These are phyloP conservation scores for Leptatherina wallacei DNA, from an alignment of 2,797 vertebrate genomes.

Conservation along the genomic window DNA sequence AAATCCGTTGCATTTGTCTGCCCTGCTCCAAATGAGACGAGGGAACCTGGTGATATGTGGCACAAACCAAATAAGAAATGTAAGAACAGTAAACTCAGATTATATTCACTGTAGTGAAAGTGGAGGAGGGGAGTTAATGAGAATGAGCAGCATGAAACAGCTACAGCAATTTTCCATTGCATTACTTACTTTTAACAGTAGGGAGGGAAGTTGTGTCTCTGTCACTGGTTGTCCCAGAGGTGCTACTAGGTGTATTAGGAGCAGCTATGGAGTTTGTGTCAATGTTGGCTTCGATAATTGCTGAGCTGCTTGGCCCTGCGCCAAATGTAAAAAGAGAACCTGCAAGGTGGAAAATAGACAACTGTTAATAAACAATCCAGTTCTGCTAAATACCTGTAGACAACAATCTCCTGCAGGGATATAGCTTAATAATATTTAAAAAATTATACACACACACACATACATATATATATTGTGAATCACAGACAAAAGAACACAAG, in stretches of 20 bases:
- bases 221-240: slow-evolving; percentile 2
- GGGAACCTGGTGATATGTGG: slow-evolving; percentile 62
- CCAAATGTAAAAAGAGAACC: slow-evolving; percentile 81
- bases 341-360: slow-evolving; percentile 40
- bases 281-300: slow-evolving; percentile 53
- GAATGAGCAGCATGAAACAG: neutral
- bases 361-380: neutral
- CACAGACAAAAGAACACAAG: slow-evolving; percentile 53
- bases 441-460: too few species aligned
- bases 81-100: neutral
- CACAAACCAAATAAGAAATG: neutral
- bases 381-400: neutral
- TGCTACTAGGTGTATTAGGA: slow-evolving; percentile 9
- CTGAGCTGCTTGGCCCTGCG: slow-evolving; percentile 72
- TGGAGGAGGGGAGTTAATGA: neutral
- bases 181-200: slow-evolving; percentile 65
- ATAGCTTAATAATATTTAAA: neutral
- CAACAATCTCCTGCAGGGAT: slow-evolving; percentile 28
- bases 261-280: slow-evolving; percentile 43
- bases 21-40: slow-evolving; percentile 69
- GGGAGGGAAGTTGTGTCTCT: slow-evolving; percentile 24
- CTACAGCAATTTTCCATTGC: neutral
- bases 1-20: slow-evolving; percentile 63
- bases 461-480: slow-evolving; percentile 20
- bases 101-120: neutral